Conservation (phyloP, 2,888 invertebrate genomes). For the Neoscelio sp. region DNA sequence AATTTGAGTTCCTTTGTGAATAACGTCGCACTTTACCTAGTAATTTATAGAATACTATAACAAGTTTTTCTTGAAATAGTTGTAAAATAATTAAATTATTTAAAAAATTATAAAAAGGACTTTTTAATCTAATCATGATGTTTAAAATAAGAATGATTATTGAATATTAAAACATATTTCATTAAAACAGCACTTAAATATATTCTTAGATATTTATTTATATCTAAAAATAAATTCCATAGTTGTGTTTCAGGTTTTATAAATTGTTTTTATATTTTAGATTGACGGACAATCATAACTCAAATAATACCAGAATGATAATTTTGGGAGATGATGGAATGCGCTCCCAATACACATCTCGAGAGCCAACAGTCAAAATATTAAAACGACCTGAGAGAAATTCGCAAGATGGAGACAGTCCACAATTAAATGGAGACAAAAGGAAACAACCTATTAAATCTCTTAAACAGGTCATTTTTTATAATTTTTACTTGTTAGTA, state of each 20-base stretch:
- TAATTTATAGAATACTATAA: no score
- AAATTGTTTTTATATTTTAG: constrained; percentile 62
- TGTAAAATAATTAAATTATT: no score
- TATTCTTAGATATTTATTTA: neutral
- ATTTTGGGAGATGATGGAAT: constrained; percentile 91
- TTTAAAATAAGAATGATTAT: neutral
- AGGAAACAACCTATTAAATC: constrained; percentile 91
- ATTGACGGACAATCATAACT: constrained; percentile 72
- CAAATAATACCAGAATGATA: constrained; percentile 86
- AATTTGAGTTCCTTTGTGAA: no score
- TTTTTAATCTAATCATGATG: no score
- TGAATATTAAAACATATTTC: neutral
- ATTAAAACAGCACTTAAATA: no score
- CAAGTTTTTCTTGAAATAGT: no score
- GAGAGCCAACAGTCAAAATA: constrained; percentile 93
- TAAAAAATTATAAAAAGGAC: no score
- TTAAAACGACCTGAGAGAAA: constrained; percentile 88
- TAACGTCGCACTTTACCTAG: no score
- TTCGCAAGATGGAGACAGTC: constrained; percentile 83
- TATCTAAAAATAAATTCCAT: neutral
- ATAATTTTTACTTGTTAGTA: neutral
- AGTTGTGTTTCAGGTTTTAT: neutral
- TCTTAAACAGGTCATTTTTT: constrained; percentile 85
- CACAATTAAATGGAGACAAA: constrained; percentile 88
- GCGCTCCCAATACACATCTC: constrained; percentile 91